Evolutionary conservation across 2,888 invertebrate genomes (phyloP).

Genomic region (Conus canariensis): DNA sequence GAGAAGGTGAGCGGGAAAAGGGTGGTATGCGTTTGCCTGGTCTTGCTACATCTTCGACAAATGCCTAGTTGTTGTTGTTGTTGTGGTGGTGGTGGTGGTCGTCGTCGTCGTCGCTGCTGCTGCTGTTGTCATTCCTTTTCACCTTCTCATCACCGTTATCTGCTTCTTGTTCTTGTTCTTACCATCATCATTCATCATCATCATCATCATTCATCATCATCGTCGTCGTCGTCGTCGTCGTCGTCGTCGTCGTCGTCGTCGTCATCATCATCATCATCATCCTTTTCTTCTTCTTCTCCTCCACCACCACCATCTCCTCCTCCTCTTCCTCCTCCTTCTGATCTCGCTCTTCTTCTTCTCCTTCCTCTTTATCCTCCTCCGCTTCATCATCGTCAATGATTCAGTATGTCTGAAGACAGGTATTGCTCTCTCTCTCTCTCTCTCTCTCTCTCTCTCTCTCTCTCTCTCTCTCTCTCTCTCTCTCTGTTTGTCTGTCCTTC

Average conservation of each 20-base stretch:
- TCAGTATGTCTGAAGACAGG: too few relatives aligned
- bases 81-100: background rate
- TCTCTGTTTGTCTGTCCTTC: background rate
- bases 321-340: too few relatives aligned
- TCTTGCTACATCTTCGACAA: background rate
- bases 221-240: background rate
- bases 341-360: too few relatives aligned
- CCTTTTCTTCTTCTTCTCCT: too few relatives aligned
- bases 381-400: too few relatives aligned
- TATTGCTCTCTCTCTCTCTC: too few relatives aligned
- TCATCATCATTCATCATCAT: background rate
- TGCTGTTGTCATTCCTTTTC: background rate
- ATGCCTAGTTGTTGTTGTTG: background rate
- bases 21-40: slow-evolving; percentile 29
- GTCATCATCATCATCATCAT: too few relatives aligned
- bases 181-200: too few relatives aligned
- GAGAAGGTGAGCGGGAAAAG: slow-evolving; percentile 52
- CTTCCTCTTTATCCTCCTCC: too few relatives aligned
- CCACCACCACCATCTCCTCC: too few relatives aligned
- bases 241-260: too few relatives aligned
- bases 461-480: background rate
- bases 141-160: background rate
- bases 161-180: background rate
- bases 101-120: slow-evolving; percentile 2
- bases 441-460: background rate